Percentiles rank a stretch among this genome's conserved stretches.
Evolutionary conservation across 2,113 vertebrate genomes (phyloP).

Genomic region (Theristicus caerulescens): DNA sequence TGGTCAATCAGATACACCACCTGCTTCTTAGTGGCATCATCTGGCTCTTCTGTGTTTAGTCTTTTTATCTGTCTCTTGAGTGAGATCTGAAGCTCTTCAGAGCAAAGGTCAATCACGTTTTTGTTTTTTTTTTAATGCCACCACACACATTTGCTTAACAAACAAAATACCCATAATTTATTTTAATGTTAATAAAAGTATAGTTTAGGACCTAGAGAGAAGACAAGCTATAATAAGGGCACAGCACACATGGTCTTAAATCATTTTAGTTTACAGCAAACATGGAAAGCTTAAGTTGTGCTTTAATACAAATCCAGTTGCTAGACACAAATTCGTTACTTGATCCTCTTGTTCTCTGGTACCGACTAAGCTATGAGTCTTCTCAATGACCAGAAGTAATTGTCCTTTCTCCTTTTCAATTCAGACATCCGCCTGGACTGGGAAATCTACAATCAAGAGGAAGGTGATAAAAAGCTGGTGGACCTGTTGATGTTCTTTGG

Average conservation of each 20-base stretch:
- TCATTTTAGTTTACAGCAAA: neutral
- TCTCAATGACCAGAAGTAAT: neutral
- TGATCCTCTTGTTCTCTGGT: neutral
- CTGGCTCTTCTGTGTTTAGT: neutral
- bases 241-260: neutral
- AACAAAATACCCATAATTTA: neutral
- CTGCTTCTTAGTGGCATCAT: neutral
- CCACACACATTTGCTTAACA: neutral
- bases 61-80: neutral
- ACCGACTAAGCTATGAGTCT: neutral
- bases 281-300: neutral
- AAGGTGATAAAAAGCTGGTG: constrained; percentile 73
- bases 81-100: neutral
- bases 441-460: constrained; percentile 80
- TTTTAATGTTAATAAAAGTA: neutral
- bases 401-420: neutral
- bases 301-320: neutral
- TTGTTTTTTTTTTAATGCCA: neutral
- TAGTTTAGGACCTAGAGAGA: neutral
- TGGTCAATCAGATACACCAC: neutral
- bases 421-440: constrained; percentile 92
- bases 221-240: neutral
- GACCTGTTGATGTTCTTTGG: constrained; percentile 83
- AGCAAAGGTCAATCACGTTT: neutral
- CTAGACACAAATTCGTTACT: neutral